Percentiles rank a stretch among this genome's conserved stretches.
Conservation (phyloP, 2,888 invertebrate species). For the Spicauda simplicius region DNA sequence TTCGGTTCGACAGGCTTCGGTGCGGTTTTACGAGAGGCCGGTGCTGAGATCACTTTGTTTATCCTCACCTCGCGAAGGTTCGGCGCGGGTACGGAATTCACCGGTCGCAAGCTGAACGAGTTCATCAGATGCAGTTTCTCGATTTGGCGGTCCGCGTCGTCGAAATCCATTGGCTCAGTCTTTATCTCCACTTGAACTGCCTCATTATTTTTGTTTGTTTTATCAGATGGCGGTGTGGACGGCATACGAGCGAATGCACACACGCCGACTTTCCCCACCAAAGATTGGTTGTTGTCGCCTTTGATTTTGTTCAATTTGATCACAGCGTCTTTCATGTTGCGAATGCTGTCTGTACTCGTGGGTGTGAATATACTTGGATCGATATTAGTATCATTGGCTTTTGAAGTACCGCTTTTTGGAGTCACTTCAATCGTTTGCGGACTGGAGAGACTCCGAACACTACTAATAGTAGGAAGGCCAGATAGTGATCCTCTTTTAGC, state of each 20-base stretch:
- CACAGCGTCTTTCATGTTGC: constrained; percentile 61
- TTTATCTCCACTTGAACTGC: constrained; percentile 70
- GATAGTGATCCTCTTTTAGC: constrained; percentile 43
- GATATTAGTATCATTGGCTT: constrained; percentile 51
- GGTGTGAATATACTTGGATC: constrained; percentile 64
- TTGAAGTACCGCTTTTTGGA: constrained; percentile 39
- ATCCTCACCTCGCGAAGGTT: constrained; percentile 70
- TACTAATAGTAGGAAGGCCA: constrained; percentile 67
- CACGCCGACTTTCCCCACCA: constrained; percentile 71
- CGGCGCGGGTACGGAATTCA: constrained; percentile 49
- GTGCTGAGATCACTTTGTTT: constrained; percentile 63
- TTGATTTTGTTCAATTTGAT: constrained; percentile 61
- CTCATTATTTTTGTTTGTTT: constrained; percentile 39
- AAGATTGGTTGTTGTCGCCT: constrained; percentile 52
- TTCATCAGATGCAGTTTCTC: constrained; percentile 75
- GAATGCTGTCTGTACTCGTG: constrained; percentile 59
- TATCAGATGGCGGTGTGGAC: constrained; percentile 65
- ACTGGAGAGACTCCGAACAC: constrained; percentile 65
- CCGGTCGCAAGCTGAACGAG: constrained; percentile 68
- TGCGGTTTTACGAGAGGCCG: constrained; percentile 49
- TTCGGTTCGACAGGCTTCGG: constrained; percentile 55
- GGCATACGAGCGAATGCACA: constrained; percentile 75
- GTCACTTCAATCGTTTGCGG: constrained; percentile 44
- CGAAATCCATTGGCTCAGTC: constrained; percentile 71
- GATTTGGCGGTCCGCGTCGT: constrained; percentile 65